Conservation (phyloP, 2,888 invertebrate species). For the Nemotelus nigrinus region DNA sequence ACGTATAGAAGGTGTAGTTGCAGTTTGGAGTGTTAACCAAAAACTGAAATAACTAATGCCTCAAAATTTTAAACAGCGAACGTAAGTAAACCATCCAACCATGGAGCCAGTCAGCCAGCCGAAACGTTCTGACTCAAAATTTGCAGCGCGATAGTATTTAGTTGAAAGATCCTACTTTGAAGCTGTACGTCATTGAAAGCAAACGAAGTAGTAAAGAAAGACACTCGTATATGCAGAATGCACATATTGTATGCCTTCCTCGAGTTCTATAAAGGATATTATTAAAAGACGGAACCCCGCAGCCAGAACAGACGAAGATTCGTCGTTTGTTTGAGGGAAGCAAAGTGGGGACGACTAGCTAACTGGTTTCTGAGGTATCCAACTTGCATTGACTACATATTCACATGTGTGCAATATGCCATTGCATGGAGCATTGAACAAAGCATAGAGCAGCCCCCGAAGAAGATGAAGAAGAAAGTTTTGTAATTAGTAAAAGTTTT, state of each 20-base stretch:
- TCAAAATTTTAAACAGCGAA: conserved; percentile 45
- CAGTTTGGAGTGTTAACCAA: conserved; percentile 36
- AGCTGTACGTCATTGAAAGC: conserved; percentile 48
- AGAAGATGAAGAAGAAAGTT: conserved; percentile 42
- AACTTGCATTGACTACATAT: neutral
- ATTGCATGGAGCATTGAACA: conserved; percentile 39
- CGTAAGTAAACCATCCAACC: conserved; percentile 20
- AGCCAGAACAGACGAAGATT: neutral
- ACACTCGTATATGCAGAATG: conserved; percentile 45
- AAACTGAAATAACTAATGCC: conserved; percentile 48
- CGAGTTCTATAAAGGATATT: conserved; percentile 27
- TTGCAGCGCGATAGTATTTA: conserved; percentile 48
- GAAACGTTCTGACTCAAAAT: conserved; percentile 37
- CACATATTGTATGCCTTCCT: conserved; percentile 14
- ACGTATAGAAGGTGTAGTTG: conserved; percentile 24
- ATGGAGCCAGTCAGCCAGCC: conserved; percentile 14
- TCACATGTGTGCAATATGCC: conserved; percentile 20
- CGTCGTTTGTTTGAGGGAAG: no score
- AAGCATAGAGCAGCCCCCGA: conserved; percentile 18
- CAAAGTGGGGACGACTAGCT: neutral
- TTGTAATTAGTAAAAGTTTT: conserved; percentile 51
- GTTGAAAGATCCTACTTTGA: conserved; percentile 49
- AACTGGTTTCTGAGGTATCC: neutral
- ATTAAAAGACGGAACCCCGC: conserved; percentile 18
- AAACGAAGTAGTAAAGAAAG: conserved; percentile 42